phyloP scores from a whole-genome alignment of 2,113 vertebrate species.

The Meleagris gallopavo region DNA sequence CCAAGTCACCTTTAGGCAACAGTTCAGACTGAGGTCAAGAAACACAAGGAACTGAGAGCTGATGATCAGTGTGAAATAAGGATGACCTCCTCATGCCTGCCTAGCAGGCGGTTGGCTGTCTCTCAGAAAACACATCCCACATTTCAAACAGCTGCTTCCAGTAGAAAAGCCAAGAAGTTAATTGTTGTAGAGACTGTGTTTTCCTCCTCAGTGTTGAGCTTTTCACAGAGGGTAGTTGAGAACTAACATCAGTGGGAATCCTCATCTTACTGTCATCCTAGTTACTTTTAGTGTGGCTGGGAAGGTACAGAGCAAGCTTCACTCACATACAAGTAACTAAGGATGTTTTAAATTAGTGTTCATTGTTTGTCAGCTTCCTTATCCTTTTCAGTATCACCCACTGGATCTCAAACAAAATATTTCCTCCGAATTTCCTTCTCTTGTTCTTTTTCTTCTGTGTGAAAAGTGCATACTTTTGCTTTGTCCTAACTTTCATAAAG shows the following conservation, averaged over 20 bases:
- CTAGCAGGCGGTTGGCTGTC: background rate
- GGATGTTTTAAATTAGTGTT: background rate
- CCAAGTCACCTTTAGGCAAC: background rate
- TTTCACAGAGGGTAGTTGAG: background rate
- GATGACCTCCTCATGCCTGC: background rate
- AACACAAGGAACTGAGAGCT: background rate
- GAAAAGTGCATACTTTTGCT: background rate
- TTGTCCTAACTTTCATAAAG: background rate
- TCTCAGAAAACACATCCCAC: background rate
- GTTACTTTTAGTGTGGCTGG: background rate
- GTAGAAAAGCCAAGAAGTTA: background rate
- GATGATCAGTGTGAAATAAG: background rate
- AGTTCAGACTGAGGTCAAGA: background rate
- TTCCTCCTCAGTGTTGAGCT: background rate
- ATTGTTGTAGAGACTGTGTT: background rate
- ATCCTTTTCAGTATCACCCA: background rate
- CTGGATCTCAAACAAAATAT: background rate
- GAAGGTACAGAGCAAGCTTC: rapidly evolving
- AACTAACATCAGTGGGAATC: background rate
- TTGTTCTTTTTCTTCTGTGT: background rate
- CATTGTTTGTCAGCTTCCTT: background rate
- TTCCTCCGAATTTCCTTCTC: background rate
- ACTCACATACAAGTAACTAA: background rate
- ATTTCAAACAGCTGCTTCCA: background rate
- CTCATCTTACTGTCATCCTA: background rate